Base-by-base conservation (phyloP, 2,113 vertebrate genomes). In the Misgurnus mizolepis region DNA sequence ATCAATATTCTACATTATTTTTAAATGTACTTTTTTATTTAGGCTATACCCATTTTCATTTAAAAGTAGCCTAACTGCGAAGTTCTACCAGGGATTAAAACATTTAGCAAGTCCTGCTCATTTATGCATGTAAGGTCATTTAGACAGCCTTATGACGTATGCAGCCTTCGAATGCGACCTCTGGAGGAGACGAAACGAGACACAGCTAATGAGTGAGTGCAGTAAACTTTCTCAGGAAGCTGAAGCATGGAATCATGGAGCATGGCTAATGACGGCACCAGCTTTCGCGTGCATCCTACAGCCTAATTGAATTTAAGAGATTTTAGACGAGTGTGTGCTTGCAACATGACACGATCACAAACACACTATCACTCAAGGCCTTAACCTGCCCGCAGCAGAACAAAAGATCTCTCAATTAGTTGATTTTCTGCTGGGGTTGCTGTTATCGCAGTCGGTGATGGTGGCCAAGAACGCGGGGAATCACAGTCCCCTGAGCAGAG, bases 381-480 rank as follows among this genome's bases (percentile, higher is more conserved):
- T 74, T 43, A 80, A 80, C 64, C 18, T 39, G n/a, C 68, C 47
- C 0, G 62, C 75, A 55, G 67, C 43, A 5, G 67, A 86, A 87
- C 78, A 89, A 90, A 91, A 82, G 78, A 86, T 87, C 58, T 81
- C 76, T 80, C 75, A 49, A 76, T 76, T 78, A 86, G 89, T 90
- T 68, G 82, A 73, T 80, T 87, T 85, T 83, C 86, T 83, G 80
- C 84, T 84, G 84, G 85, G 76, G 11, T 62, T 17, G 12, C 86
- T 22, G 84, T 89, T 89, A 92, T 90, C 88, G 55, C 85, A 86
- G 83, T 87, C 89, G 83, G 83, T 78, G 72, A 77, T 55, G 43
- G 60, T 83, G 89, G 90, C 90, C 90, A 90, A 91, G 87, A 90
- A 91, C 82, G 81, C 67, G 81, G 87, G 34, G 77, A 83, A 15